Conservation (phyloP, 64 coral and sea anemone genomes). For the Montipora capricornis region DNA sequence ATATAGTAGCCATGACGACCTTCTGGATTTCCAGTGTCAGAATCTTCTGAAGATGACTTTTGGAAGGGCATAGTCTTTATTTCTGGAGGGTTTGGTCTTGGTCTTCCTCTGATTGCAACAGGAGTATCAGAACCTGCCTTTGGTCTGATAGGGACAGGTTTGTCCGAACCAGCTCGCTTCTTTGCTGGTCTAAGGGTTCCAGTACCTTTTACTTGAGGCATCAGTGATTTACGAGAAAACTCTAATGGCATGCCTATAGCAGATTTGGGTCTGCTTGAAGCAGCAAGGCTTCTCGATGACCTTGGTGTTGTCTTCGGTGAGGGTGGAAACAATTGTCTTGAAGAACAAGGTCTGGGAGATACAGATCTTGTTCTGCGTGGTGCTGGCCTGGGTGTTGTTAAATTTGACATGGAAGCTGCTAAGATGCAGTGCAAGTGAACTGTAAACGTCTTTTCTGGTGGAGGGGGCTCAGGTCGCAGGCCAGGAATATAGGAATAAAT, state of each 20-base stretch:
- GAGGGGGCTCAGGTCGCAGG: slow-evolving; percentile 78
- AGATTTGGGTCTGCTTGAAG: slow-evolving; percentile 72
- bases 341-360: slow-evolving; percentile 80
- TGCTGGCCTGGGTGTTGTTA: slow-evolving; percentile 51
- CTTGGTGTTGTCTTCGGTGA: slow-evolving; percentile 55
- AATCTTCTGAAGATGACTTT: not conserved
- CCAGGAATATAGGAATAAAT: slow-evolving; percentile 92
- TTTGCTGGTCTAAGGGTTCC: slow-evolving; percentile 35
- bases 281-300: not conserved
- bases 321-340: slow-evolving; percentile 66
- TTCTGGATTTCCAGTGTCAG: slow-evolving; percentile 35
- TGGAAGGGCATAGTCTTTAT: not conserved
- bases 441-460: slow-evolving; percentile 83
- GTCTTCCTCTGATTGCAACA: slow-evolving; percentile 55
- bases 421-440: slow-evolving; percentile 91
- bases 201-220: slow-evolving; percentile 65
- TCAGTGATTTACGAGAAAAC: slow-evolving; percentile 71
- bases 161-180: slow-evolving; percentile 85
- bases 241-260: slow-evolving; percentile 64
- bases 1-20: slow-evolving; percentile 84
- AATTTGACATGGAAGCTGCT: slow-evolving; percentile 66
- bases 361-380: slow-evolving; percentile 69
- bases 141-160: slow-evolving; percentile 80
- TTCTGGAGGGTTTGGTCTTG: slow-evolving; percentile 18
- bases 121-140: slow-evolving; percentile 75